Base-by-base conservation (phyloP, 2,888 invertebrate genomes). In the Rhingia rostrata region DNA sequence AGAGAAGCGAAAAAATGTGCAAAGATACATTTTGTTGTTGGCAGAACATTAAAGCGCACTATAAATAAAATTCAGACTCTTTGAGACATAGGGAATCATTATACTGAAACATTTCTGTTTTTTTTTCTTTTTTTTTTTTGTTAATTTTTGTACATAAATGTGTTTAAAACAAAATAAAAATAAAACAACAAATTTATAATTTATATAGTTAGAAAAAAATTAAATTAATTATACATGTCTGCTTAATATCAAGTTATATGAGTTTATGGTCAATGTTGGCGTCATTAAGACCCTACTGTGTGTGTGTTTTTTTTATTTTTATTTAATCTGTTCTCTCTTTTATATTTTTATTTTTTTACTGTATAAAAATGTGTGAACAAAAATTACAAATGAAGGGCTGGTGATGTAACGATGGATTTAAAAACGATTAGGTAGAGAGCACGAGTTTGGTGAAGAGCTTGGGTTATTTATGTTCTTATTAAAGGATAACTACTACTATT, bases 281-380 rank as follows among this genome's bases (percentile, higher is more conserved):
- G 37, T 35, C 7, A 10, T 22, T 39, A 10, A n/a, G 30, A 41
- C 41, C 58, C 41, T 45, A 61, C 61, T 10, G 6, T 33, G 10
- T 22, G 14, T 45, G 12, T 33, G 6, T 32, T 0, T 58, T 6
- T 22, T 45, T 4, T 47, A 7, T 43, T 43, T 35, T 35, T 3
- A 5, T 10, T 47, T 22, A 63, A 63, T 63, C 49, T 63, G 37
- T 63, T 37, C 49, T 49, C 49, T 63, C 35, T 9, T 56, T 39
- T 49, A 49, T 37, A 10, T 32, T 35, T 63, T 35, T 47, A 4
- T 47, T 47, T 9, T 41, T 41, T 9, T 56, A 56, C 10, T 6
- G 22, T 22, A 47, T 22, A 56, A 37, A 39, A 56, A 56, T 10
- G 1, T 9, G 37, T 14, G 22, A 56, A 56, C 22, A 30, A 54